Evolutionary conservation across 1,140 invertebrate genomes (phyloP).

Genomic region (Radopholus similis): DNA sequence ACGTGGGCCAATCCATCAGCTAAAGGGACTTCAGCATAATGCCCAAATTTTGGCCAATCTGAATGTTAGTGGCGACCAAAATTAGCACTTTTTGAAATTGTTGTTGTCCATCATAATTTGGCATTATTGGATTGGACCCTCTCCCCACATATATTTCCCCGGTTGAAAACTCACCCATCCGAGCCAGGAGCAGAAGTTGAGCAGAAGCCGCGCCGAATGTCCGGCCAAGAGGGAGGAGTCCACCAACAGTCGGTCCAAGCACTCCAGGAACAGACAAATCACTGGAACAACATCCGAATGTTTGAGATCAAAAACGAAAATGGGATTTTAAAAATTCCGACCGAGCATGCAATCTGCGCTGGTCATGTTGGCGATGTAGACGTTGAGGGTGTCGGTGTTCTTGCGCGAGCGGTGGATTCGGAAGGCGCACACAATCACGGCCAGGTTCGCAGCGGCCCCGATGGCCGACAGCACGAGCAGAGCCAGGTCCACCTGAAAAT

Average conservation of each 20-base stretch:
- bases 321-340: neutral
- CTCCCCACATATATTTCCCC: too few species aligned
- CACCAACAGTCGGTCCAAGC: neutral
- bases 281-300: neutral
- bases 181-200: slow-evolving; percentile 8
- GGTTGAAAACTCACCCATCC: too few species aligned
- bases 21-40: too few species aligned
- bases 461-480: neutral
- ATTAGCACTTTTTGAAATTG: too few species aligned
- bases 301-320: neutral
- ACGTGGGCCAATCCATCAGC: too few species aligned
- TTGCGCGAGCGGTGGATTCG: neutral
- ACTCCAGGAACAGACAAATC: slow-evolving; percentile 6
- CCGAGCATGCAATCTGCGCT: slow-evolving; percentile 9
- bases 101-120: too few species aligned
- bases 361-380: slow-evolving; percentile 17
- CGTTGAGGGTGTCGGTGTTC: slow-evolving; percentile 9
- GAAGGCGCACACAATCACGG: neutral
- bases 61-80: too few species aligned
- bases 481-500: neutral
- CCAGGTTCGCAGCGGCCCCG: neutral
- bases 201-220: neutral
- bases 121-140: too few species aligned
- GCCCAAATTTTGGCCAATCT: too few species aligned
- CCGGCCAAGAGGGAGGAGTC: neutral